phyloP scores from a whole-genome alignment of 1,140 invertebrate species.

The Popillia japonica region DNA sequence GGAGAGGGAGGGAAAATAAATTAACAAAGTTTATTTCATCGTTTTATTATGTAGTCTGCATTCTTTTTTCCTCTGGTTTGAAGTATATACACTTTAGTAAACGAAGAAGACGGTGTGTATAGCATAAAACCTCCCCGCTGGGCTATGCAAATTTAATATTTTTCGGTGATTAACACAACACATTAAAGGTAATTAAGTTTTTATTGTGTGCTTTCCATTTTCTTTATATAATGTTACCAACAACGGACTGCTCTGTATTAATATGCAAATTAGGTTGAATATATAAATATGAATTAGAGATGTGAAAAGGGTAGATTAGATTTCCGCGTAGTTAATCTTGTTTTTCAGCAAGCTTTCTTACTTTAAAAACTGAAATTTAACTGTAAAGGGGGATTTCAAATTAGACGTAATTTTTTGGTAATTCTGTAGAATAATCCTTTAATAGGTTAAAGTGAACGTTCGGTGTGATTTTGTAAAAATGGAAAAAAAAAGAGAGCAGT shows the following conservation, averaged over 20 bases:
- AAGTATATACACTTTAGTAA: not conserved
- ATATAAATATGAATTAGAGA: not conserved
- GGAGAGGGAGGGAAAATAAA: not conserved
- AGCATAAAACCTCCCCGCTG: not conserved
- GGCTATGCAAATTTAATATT: conserved; percentile 7
- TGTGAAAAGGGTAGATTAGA: no score
- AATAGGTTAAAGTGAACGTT: no score
- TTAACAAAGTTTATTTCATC: conserved; percentile 19
- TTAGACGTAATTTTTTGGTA: no score
- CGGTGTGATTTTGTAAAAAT: no score
- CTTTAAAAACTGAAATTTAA: no score
- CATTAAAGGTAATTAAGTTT: conserved; percentile 12
- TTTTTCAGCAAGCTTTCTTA: no score
- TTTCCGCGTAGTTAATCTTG: no score
- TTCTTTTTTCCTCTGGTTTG: not conserved
- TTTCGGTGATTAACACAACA: not conserved
- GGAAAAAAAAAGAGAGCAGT: no score
- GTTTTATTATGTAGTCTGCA: conserved; percentile 9
- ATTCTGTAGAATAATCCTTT: no score
- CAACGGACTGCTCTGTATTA: not conserved
- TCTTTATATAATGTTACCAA: not conserved
- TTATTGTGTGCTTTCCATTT: not conserved
- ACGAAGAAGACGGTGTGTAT: not conserved
- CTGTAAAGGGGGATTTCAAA: no score
- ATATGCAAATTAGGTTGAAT: not conserved